Evolutionary conservation across 1,140 invertebrate genomes (phyloP).

Genomic region (Stegodyphus dumicola): DNA sequence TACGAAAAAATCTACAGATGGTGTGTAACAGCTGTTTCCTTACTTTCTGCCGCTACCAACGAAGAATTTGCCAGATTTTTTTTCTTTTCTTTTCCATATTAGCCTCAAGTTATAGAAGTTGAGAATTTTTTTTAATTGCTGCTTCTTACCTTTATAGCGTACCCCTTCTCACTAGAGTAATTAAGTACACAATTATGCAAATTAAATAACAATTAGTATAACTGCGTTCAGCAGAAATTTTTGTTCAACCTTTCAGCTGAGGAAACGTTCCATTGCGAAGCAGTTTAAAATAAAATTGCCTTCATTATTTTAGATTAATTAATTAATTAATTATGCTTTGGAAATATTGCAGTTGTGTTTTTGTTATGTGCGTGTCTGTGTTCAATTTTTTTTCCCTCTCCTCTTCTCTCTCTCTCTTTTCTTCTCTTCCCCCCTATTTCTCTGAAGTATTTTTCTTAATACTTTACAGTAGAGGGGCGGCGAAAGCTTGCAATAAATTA

Average conservation of each 20-base stretch:
- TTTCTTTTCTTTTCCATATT: constrained; percentile 33
- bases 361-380: constrained; percentile 40
- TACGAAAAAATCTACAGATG: constrained; percentile 19
- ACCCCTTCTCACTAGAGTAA: constrained; percentile 51
- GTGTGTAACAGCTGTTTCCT: constrained; percentile 41
- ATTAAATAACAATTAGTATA: constrained; percentile 62
- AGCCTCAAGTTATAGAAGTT: constrained; percentile 54
- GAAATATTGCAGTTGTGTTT: constrained; percentile 50
- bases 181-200: constrained; percentile 62
- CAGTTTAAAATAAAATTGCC: constrained; percentile 59
- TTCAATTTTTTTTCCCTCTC: constrained; percentile 34
- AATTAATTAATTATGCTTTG: constrained; percentile 61
- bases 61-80: constrained; percentile 28
- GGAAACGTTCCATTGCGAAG: constrained; percentile 29
- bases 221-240: constrained; percentile 44
- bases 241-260: constrained; percentile 9
- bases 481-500: constrained; percentile 48
- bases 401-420: neutral
- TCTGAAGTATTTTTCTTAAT: constrained; percentile 41
- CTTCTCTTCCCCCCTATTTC: constrained; percentile 3
- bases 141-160: constrained; percentile 37
- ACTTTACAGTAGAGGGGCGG: constrained; percentile 12
- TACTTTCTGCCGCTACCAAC: constrained; percentile 30
- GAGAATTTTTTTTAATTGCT: constrained; percentile 17
- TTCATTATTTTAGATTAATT: constrained; percentile 62